Evolutionary conservation across 2,888 invertebrate genomes (phyloP), one percentile per base, ranked within the genome.

Genomic region (Hymenopus coronatus): DNA sequence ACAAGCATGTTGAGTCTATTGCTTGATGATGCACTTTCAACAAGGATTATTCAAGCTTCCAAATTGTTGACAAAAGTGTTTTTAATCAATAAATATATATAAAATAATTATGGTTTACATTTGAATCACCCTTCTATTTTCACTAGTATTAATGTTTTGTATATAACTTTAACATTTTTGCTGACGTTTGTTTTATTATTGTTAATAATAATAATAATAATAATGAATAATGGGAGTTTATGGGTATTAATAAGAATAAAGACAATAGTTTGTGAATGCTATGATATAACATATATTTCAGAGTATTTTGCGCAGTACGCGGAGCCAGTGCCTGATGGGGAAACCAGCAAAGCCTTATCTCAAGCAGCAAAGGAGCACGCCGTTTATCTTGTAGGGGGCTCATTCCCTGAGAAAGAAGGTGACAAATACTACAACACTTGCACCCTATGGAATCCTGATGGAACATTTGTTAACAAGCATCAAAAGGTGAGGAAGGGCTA

Each of bases 321-420:
- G 0, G 99, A 99, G 93, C 93, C 93, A 28, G 95, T 99, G 88
- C 98, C 98, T 0, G 93, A 94, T 28, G 97, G 98, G 0, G 95
- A 96, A 91, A 97, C 98, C 0, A 95, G 96, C 88, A 92, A 94
- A 46, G 95, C 96, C 54, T 93, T 99, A 54, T 96, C 97, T 0
- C 92, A 94, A 88, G 96, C 96, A 30, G 98, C 99, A 0, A 96
- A 95, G 90, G 96, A 97, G 90, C 95, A 97, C 90, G 94, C 95
- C 28, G 94, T 99, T 88, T 97, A 96, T 92, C 94, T 99, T 28
- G 96, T 99, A 87, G 99, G 98, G 15, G 99, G 99, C 14, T 97
- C 98, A 0, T 95, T 98, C 91, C 98, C 98, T 0, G 99, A 99
- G 94, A 94, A 94, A 90, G 95, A 95, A 85, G 94, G 94, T 88